phyloP scores from a whole-genome alignment of 2,888 invertebrate genomes.

The Polyommatus icarus region DNA sequence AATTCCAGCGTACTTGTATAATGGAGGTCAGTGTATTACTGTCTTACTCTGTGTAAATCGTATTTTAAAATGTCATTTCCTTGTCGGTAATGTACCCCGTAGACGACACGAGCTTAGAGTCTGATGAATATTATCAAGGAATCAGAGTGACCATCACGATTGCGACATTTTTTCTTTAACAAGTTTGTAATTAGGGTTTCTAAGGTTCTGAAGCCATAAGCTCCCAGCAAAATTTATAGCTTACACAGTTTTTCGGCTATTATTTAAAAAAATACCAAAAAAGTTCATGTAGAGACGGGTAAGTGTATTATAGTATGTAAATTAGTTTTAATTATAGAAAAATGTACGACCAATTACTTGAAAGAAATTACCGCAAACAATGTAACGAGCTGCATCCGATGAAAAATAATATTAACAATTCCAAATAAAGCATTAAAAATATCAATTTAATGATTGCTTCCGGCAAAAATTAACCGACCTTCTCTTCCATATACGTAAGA shows the following conservation, averaged over 20 bases:
- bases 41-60: not conserved
- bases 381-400: not conserved
- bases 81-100: not conserved
- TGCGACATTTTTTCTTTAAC: not conserved
- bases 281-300: too few species aligned
- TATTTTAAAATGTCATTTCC: conserved; percentile 30
- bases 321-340: too few species aligned
- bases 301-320: too few species aligned
- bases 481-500: not conserved
- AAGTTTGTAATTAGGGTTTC: not conserved
- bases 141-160: not conserved
- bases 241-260: too few species aligned
- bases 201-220: too few species aligned
- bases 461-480: not conserved
- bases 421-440: not conserved
- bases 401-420: not conserved
- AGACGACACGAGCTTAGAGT: not conserved
- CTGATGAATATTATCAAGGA: not conserved
- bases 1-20: too few species aligned
- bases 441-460: not conserved
- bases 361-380: not conserved
- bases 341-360: too few species aligned
- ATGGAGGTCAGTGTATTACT: too few species aligned
- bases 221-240: too few species aligned
- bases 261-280: too few species aligned